phyloP scores from a whole-genome alignment of 2,888 invertebrate species.

The Sinopyrophorus schimmeli region DNA sequence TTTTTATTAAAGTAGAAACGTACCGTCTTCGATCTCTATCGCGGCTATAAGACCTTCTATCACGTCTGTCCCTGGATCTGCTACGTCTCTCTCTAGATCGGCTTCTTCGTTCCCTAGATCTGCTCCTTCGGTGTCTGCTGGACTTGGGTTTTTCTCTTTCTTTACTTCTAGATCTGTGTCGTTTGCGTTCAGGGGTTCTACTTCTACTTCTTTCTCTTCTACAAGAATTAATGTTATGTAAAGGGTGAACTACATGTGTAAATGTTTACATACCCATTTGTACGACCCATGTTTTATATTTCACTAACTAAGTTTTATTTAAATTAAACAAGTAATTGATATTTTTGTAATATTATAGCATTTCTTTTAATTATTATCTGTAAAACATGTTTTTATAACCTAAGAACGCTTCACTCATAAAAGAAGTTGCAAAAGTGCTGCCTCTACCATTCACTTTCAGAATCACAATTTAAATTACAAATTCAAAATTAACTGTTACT shows the following conservation, averaged over 20 bases:
- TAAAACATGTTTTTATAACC: too few relatives aligned
- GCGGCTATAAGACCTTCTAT: constrained; percentile 44
- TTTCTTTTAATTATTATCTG: too few relatives aligned
- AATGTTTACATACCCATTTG: constrained; percentile 19
- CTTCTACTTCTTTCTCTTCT: constrained; percentile 43
- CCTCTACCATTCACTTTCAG: too few relatives aligned
- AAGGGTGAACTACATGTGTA: background rate
- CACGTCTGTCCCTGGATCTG: constrained; percentile 51
- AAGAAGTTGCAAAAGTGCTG: too few relatives aligned
- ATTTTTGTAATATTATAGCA: too few relatives aligned
- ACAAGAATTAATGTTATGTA: constrained; percentile 10
- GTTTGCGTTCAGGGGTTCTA: constrained; percentile 47
- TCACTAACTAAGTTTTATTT: too few relatives aligned
- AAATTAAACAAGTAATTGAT: too few relatives aligned
- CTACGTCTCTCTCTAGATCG: constrained; percentile 50
- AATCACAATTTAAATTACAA: too few relatives aligned
- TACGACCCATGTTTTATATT: constrained; percentile 31
- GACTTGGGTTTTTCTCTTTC: constrained; percentile 62
- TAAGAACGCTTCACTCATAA: too few relatives aligned
- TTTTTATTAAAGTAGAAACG: background rate
- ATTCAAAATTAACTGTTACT: too few relatives aligned
- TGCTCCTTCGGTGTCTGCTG: constrained; percentile 52
- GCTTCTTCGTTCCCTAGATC: constrained; percentile 47
- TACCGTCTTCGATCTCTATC: constrained; percentile 44
- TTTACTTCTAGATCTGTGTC: constrained; percentile 45